Base-by-base conservation (phyloP, 2,888 invertebrate genomes). In the Antheraea assamensis region DNA sequence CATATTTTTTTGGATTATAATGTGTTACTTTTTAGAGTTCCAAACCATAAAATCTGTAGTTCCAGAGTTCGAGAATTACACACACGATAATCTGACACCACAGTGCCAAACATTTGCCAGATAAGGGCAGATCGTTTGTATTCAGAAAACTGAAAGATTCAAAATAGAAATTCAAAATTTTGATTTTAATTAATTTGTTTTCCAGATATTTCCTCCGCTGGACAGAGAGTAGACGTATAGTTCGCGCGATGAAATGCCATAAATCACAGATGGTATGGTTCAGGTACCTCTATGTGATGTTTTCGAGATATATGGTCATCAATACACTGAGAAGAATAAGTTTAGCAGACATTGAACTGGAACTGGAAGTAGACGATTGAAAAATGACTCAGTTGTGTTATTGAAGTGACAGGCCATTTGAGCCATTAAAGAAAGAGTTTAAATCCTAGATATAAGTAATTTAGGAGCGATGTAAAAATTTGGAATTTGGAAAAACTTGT, bases 241-340 rank as follows among this genome's bases (percentile, higher is more conserved):
- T 97, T 87, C 92, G 95, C 78, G 98, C 99, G 5, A 99, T 99
- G 98, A 95, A 95, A 78, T 95, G 96, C 74, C 99, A 99, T 89
- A 92, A 95, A 79, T 98, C 98, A n/a, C 99, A 99, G 90, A 96
- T 98, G 93, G 96, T 98, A 61, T 99, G 99, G 99, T 99, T 98
- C 91, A 96, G 99, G 74, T 96, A 96, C 86, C 94, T 99, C 5
- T 99, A 99, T 87, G 96, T 99, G 82, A 87, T 96, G 66, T 97
- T 98, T 91, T 99, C 99, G 21, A 96, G 98, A 73, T 99, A 99
- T 88, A 97, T 98, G 94, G 95, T 98, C 79, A 97, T 99, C 77
- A 99, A 99, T 89, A 98, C 98, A 1, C 94, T 98, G 74, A 96
- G 97, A 79, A 96, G 97, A 88, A 96, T 98, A 83, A 97, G 96